These are phyloP conservation scores for Acronicta aceris DNA, from an alignment of 2,888 invertebrate genomes.

Conservation along the genomic window DNA sequence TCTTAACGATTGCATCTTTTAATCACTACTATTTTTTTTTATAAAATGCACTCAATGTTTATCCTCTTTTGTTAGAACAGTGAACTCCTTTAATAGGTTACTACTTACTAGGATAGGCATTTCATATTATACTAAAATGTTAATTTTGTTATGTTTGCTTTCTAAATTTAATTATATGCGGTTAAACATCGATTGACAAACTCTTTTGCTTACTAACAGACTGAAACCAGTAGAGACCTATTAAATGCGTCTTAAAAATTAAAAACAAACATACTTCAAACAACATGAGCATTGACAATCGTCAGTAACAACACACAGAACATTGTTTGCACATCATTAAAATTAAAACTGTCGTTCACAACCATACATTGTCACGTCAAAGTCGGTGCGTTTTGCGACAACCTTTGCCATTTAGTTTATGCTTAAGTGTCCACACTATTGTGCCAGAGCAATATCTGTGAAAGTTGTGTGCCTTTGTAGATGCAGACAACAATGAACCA, in stretches of 20 bases:
- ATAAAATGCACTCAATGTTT: too few species aligned
- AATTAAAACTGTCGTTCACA: conserved; percentile 37
- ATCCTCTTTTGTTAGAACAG: too few species aligned
- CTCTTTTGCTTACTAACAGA: too few species aligned
- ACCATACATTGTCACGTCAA: conserved; percentile 34
- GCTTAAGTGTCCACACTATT: conserved; percentile 69
- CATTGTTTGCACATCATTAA: conserved; percentile 24
- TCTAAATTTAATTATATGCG: too few species aligned
- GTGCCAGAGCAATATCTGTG: conserved; percentile 78
- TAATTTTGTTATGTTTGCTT: too few species aligned
- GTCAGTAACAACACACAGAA: conserved; percentile 12
- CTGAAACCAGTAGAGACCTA: too few species aligned
- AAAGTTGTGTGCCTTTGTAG: conserved; percentile 85
- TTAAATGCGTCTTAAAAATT: neutral
- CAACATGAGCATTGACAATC: conserved; percentile 5
- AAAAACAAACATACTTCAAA: neutral
- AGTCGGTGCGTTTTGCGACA: conserved; percentile 42
- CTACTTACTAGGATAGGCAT: too few species aligned
- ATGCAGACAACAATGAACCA: conserved; percentile 85
- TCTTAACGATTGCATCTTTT: too few species aligned
- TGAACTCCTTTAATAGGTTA: too few species aligned
- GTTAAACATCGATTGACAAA: too few species aligned
- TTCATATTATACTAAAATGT: too few species aligned
- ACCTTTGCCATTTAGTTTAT: conserved; percentile 57
- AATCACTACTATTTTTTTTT: too few species aligned